These are phyloP conservation scores for Amblyornis subalaris DNA, from an alignment of 2,113 vertebrate species.

Conservation along the genomic window DNA sequence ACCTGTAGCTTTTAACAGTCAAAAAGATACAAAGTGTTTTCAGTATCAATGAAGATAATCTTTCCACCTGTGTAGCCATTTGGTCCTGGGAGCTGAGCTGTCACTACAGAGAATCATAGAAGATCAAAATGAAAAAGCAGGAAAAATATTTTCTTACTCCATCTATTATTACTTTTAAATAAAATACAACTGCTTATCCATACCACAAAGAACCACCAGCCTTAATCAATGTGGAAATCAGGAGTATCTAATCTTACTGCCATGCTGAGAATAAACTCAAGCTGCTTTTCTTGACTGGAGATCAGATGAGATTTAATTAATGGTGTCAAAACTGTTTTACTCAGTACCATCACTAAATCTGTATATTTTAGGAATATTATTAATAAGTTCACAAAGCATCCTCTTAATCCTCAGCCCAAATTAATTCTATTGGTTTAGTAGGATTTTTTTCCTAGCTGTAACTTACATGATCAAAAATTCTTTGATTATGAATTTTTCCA, in stretches of 20 bases:
- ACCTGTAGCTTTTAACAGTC: neutral
- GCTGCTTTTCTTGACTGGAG: accelerated
- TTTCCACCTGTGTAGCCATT: constrained; percentile 92
- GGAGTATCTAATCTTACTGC: neutral
- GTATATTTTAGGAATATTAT: neutral
- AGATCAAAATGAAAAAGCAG: neutral
- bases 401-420: neutral
- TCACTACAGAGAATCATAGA: constrained; percentile 74
- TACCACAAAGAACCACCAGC: neutral
- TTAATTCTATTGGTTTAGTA: neutral
- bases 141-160: neutral
- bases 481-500: neutral
- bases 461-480: neutral
- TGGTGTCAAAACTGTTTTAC: neutral
- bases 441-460: neutral
- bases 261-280: neutral
- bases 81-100: constrained; percentile 90
- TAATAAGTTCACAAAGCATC: neutral
- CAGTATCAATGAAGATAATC: constrained; percentile 95
- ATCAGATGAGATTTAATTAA: neutral
- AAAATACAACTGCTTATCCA: neutral
- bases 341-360: neutral
- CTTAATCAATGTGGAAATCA: constrained; percentile 15
- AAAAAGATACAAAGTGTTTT: constrained; percentile 97
- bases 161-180: neutral